A percentile compares a stretch with the other conserved stretches of the same genome.
Evolutionary conservation across 2,888 invertebrate species (phyloP).

Genomic region (Clanis bilineata): DNA sequence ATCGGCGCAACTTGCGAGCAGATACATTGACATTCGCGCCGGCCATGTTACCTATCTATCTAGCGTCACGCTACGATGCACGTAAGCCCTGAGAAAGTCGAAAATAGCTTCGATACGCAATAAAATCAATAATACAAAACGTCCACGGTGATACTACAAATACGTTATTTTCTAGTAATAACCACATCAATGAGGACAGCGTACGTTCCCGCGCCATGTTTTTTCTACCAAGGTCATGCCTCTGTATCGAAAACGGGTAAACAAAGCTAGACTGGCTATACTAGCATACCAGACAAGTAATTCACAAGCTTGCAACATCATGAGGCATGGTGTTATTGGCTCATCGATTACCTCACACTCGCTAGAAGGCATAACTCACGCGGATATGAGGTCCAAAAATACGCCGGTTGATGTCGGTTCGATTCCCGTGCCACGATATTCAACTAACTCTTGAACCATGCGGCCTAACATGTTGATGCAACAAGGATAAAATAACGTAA

Average conservation of each 20-base stretch:
- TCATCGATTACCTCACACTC: constrained; percentile 70
- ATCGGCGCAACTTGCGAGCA: constrained; percentile 47
- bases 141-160: constrained; percentile 30
- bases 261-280: constrained; percentile 57
- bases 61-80: constrained; percentile 76
- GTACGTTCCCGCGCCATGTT: constrained; percentile 79
- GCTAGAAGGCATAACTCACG: constrained; percentile 47
- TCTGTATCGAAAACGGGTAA: constrained; percentile 74
- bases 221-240: constrained; percentile 78
- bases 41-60: constrained; percentile 73
- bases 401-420: constrained; percentile 60
- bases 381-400: constrained; percentile 69
- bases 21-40: constrained; percentile 68
- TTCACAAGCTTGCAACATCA: constrained; percentile 27
- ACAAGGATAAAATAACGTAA: constrained; percentile 24
- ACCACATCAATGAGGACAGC: constrained; percentile 56
- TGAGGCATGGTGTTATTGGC: constrained; percentile 48
- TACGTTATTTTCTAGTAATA: constrained; percentile 40
- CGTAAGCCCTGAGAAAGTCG: constrained; percentile 64
- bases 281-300: constrained; percentile 27
- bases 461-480: constrained; percentile 38
- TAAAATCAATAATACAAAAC: constrained; percentile 56
- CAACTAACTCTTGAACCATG: constrained; percentile 46
- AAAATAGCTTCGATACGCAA: constrained; percentile 60
- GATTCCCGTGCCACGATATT: constrained; percentile 26